phyloP scores from a whole-genome alignment of 2,113 vertebrate species.

The Amblyornis subalaris region DNA sequence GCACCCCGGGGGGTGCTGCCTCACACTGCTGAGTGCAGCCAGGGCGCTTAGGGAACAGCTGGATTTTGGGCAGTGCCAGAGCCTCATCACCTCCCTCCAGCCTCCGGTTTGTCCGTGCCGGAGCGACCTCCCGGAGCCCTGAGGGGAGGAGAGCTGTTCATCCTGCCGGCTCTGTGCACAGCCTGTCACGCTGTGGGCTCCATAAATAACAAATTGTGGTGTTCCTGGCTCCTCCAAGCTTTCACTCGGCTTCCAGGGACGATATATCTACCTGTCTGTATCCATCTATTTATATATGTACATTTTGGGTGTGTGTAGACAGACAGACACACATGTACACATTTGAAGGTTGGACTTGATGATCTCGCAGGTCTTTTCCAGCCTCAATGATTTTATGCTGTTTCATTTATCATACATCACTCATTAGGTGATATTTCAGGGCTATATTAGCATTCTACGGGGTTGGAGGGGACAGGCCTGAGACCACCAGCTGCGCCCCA shows the following conservation, averaged over 20 bases:
- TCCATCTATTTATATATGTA: rapidly evolving
- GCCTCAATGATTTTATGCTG: neutral
- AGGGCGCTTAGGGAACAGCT: neutral
- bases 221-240: neutral
- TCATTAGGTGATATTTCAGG: rapidly evolving
- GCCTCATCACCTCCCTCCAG: neutral
- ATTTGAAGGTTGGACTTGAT: neutral
- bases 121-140: neutral
- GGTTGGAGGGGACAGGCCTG: neutral
- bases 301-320: too few relatives aligned
- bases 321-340: neutral
- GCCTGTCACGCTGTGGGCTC: neutral
- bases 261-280: neutral
- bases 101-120: neutral
- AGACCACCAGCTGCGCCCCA: neutral
- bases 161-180: neutral
- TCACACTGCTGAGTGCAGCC: neutral
- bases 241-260: neutral
- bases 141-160: neutral
- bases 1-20: rapidly evolving
- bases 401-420: neutral
- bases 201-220: neutral
- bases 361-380: neutral
- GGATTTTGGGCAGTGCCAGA: neutral
- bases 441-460: rapidly evolving